These are phyloP conservation scores for Altica lythri DNA, from an alignment of 2,888 invertebrate genomes.

Conservation along the genomic window DNA sequence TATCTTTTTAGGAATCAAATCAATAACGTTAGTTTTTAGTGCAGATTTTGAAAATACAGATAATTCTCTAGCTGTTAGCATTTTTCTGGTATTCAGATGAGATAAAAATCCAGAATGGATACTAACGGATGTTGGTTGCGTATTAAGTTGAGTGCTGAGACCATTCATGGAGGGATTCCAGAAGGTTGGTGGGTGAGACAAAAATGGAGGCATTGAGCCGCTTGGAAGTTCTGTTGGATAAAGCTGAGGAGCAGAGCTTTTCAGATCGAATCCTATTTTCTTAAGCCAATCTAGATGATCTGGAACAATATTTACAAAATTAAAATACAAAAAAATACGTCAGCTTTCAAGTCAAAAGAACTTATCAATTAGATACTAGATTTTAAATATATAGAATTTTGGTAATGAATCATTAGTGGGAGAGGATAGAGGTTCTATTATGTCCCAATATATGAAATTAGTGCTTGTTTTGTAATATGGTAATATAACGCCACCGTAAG, in stretches of 20 bases:
- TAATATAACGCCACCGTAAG: no score
- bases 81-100: conserved; percentile 77
- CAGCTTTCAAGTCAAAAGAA: no score
- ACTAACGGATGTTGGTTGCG: conserved; percentile 63
- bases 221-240: conserved; percentile 72
- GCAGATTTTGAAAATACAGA: conserved; percentile 81
- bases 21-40: conserved; percentile 77
- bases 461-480: no score
- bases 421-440: no score
- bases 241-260: conserved; percentile 85
- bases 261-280: conserved; percentile 82
- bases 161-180: conserved; percentile 60
- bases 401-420: no score
- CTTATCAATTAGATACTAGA: no score
- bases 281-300: conserved; percentile 87
- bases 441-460: no score
- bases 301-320: conserved; percentile 57
- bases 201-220: conserved; percentile 69
- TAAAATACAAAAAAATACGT: no score
- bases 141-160: conserved; percentile 60
- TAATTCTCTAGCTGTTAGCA: conserved; percentile 75
- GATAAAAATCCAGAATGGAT: conserved; percentile 85
- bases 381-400: no score
- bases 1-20: conserved; percentile 73
- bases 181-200: conserved; percentile 63